phyloP scores from a whole-genome alignment of 2,797 vertebrate species.

The Loriculus beryllinus region DNA sequence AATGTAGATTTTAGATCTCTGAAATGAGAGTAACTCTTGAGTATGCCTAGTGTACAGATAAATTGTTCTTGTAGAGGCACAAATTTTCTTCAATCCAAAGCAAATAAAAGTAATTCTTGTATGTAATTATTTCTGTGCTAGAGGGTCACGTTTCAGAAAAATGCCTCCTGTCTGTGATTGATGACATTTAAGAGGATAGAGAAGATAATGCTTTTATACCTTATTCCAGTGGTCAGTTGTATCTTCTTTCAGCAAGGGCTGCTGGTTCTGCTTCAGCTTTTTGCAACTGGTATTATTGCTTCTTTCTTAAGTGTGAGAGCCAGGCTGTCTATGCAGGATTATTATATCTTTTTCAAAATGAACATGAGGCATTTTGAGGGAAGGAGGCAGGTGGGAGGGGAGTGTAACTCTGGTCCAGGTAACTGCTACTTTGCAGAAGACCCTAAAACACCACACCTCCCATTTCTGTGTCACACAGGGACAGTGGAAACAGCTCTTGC shows the following conservation, averaged over 20 bases:
- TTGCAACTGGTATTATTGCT: neutral
- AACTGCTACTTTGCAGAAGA: neutral
- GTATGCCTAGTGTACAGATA: neutral
- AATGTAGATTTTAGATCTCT: neutral
- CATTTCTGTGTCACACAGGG: rapidly evolving
- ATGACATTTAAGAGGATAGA: neutral
- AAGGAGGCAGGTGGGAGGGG: neutral
- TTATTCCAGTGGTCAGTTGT: neutral
- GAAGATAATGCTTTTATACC: neutral
- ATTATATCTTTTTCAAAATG: neutral
- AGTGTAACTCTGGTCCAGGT: neutral
- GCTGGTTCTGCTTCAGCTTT: neutral
- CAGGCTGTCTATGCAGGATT: neutral
- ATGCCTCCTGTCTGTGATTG: neutral
- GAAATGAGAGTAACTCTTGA: neutral
- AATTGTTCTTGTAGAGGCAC: neutral
- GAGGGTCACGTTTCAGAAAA: neutral
- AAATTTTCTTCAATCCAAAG: neutral
- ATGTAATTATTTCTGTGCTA: neutral
- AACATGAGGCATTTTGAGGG: neutral
- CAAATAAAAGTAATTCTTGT: neutral
- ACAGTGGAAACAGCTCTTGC: neutral
- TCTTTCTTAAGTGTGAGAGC: neutral
- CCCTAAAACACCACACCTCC: neutral
- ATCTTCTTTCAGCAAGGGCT: neutral